Evolutionary conservation across 2,888 invertebrate species (phyloP).

Genomic region (Hemistola chrysoprasaria): DNA sequence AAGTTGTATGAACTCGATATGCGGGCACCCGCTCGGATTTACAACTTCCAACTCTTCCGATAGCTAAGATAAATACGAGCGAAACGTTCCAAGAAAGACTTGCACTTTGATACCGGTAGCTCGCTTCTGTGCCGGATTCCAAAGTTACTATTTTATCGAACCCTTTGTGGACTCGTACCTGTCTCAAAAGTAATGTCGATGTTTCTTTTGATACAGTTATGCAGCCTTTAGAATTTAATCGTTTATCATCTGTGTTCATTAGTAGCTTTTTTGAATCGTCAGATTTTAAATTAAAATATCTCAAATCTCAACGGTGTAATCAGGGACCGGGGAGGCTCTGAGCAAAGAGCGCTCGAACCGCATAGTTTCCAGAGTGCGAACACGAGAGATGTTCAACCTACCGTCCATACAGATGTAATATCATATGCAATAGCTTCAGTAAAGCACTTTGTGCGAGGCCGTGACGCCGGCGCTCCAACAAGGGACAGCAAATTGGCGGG

Average conservation of each 20-base stretch:
- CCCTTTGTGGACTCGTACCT: slow-evolving; percentile 7
- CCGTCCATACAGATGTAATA: slow-evolving; percentile 37
- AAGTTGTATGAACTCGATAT: slow-evolving; percentile 61
- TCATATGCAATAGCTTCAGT: slow-evolving; percentile 39
- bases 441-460: slow-evolving; percentile 43
- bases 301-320: no score
- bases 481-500: slow-evolving; percentile 66
- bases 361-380: slow-evolving; percentile 28
- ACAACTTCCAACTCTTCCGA: slow-evolving; percentile 58
- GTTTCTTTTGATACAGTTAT: slow-evolving; percentile 8
- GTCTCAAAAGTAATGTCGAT: slow-evolving; percentile 6
- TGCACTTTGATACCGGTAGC: slow-evolving; percentile 25
- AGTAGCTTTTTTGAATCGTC: slow-evolving; percentile 1
- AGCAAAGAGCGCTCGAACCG: slow-evolving; percentile 21
- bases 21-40: slow-evolving; percentile 62
- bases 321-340: no score
- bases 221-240: slow-evolving; percentile 2
- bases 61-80: slow-evolving; percentile 58
- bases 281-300: background rate
- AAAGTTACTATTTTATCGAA: slow-evolving; percentile 15
- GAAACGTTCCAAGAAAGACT: slow-evolving; percentile 31
- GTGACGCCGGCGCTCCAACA: slow-evolving; percentile 52
- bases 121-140: slow-evolving; percentile 6
- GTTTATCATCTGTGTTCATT: slow-evolving; percentile 5
- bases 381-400: slow-evolving; percentile 37